phyloP scores from a whole-genome alignment of 2,797 vertebrate genomes.

The Hippopotamyrus pictus region DNA sequence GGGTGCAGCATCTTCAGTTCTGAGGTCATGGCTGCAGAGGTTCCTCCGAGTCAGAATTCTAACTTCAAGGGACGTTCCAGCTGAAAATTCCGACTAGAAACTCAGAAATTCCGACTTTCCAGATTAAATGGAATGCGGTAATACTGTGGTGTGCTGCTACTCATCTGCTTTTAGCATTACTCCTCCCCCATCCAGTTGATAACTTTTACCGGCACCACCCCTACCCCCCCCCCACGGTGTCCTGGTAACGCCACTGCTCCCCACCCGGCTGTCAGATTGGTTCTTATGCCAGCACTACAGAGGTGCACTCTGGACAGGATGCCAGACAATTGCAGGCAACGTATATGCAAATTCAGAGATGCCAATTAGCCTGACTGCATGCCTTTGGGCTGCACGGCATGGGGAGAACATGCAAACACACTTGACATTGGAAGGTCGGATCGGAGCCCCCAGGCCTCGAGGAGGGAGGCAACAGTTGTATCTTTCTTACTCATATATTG shows the following conservation, averaged over 20 bases:
- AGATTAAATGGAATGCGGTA: background rate
- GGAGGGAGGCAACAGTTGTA: background rate
- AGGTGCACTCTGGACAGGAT: background rate
- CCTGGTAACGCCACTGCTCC: background rate
- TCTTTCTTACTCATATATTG: background rate
- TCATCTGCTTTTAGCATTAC: background rate
- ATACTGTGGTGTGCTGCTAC: background rate
- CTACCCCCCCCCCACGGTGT: background rate
- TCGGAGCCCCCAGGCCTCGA: background rate
- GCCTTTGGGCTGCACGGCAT: background rate
- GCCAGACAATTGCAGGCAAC: background rate
- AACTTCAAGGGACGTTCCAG: background rate
- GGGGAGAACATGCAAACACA: background rate
- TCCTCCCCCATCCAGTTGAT: background rate
- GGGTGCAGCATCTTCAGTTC: background rate
- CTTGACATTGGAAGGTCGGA: background rate
- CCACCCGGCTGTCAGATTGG: background rate
- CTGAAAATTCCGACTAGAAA: background rate
- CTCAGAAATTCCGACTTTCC: background rate
- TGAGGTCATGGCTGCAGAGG: background rate
- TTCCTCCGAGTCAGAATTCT: background rate
- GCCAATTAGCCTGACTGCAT: background rate
- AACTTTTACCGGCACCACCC: background rate
- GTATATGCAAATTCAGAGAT: background rate
- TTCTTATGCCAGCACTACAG: background rate